Conservation (phyloP, 1,140 invertebrate species). For the Proctacanthus coquilletti region DNA sequence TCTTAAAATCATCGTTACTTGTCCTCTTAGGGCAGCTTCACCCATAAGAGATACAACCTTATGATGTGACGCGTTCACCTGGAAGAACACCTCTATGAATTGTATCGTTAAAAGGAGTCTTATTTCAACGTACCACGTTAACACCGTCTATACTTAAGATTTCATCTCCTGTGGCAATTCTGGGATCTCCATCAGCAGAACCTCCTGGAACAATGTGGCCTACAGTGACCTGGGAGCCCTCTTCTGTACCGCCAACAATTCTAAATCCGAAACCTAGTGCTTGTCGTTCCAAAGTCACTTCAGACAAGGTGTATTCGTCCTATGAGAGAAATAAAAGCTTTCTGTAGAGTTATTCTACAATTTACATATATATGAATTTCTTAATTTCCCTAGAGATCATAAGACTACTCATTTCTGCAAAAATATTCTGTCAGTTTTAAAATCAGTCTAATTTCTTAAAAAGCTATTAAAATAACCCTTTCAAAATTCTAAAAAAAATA, state of each 20-base stretch:
- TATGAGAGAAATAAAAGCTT: too few relatives aligned
- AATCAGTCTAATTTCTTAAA: too few relatives aligned
- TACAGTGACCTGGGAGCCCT: slow-evolving; percentile 89
- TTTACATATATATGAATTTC: too few relatives aligned
- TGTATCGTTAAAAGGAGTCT: not conserved
- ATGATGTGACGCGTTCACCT: slow-evolving; percentile 69
- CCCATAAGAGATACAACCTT: slow-evolving; percentile 83
- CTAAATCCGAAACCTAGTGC: slow-evolving; percentile 91
- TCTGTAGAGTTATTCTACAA: too few relatives aligned
- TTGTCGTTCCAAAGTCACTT: slow-evolving; percentile 63
- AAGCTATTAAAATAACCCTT: too few relatives aligned
- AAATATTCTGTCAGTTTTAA: too few relatives aligned
- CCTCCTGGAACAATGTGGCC: slow-evolving; percentile 89
- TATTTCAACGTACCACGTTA: slow-evolving; percentile 39
- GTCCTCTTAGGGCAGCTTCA: slow-evolving; percentile 53
- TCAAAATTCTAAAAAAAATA: too few relatives aligned
- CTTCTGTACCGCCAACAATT: slow-evolving; percentile 96
- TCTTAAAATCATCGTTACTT: slow-evolving; percentile 55
- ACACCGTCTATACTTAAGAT: slow-evolving; percentile 74
- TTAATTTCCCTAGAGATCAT: too few relatives aligned
- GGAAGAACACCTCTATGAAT: not conserved
- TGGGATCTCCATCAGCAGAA: slow-evolving; percentile 72
- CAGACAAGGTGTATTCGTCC: slow-evolving; percentile 54
- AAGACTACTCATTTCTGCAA: too few relatives aligned
- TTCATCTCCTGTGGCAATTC: slow-evolving; percentile 73